Percentiles rank a stretch among this genome's conserved stretches.
These are phyloP conservation scores for Mythimna lalbum DNA, from an alignment of 2,888 invertebrate genomes.

Conservation along the genomic window DNA sequence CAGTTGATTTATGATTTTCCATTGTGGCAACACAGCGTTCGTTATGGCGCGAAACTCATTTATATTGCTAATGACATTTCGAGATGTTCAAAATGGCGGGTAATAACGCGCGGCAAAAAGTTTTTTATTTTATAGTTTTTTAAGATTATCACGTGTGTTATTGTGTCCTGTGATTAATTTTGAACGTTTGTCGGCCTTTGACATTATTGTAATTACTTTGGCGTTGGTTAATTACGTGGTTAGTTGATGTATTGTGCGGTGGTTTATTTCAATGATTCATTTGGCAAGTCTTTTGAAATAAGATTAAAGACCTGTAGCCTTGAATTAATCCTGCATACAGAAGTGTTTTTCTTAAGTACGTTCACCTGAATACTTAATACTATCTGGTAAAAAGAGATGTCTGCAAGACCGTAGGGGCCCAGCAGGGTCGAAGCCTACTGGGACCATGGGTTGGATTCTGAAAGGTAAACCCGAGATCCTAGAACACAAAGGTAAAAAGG, in stretches of 20 bases:
- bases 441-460: too few species aligned
- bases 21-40: slow-evolving; percentile 86
- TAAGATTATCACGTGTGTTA: slow-evolving; percentile 65
- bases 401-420: too few species aligned
- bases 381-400: background rate
- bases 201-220: slow-evolving; percentile 62
- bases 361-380: background rate
- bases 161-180: slow-evolving; percentile 75
- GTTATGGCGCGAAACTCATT: slow-evolving; percentile 88
- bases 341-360: slow-evolving; percentile 5
- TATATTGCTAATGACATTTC: slow-evolving; percentile 87
- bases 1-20: slow-evolving; percentile 88
- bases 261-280: slow-evolving; percentile 32
- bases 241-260: slow-evolving; percentile 31
- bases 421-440: too few species aligned
- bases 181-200: slow-evolving; percentile 69
- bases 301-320: slow-evolving; percentile 11
- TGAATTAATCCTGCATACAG: background rate
- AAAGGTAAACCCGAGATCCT: too few species aligned
- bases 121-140: slow-evolving; percentile 70
- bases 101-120: slow-evolving; percentile 74
- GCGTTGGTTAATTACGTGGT: slow-evolving; percentile 55
- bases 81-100: slow-evolving; percentile 84
- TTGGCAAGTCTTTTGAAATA: background rate
- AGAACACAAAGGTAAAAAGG: too few species aligned